Base-by-base conservation (phyloP, 2,888 invertebrate species). In the Ormyrus labotus region DNA sequence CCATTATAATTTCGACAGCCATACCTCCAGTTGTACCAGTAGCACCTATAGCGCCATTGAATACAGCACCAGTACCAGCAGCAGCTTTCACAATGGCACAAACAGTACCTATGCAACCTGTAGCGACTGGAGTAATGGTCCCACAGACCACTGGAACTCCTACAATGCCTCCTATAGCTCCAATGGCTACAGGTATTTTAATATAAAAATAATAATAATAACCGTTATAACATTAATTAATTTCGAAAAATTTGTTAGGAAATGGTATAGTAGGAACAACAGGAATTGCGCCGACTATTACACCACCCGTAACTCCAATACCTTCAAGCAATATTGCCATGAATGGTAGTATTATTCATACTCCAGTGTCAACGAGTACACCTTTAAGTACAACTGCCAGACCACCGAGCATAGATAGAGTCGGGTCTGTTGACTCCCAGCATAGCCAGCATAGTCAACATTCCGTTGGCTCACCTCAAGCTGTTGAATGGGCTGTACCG, bases 401-500 rank as follows among this genome's bases (percentile, higher is more conserved):
- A 65, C 90, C 91, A 50, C 91, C 91, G n/a, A 90, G 91, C 77
- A 89, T 92, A 85, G 93, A 93, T 83, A 91, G 93, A 83, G 92
- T 93, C 19, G 93, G 93, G 47, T 93, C 94, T 5, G 91, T 94
- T 67, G 93, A 93, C 85, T 93, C 93, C 8, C 92, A 92, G 34
- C 34, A 34, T 34, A 34, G 34, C 4, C 34, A 65, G 90, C 92
- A 91, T 48, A 87, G 87, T 81, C 86, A 87, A n/a, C 88, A 88
- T 83, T 86, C 87, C n/a, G 85, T 87, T 11, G 87, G 89, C 45
- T 91, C 91, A n/a, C 92, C 92, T 4, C 92, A 93, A 79, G 72
- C 85, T 6, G 91, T 92, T 0, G 98, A 98, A 86, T 98, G 99
- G 98, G 95, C 96, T 0, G 95, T 99, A 74, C 96, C 96, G 51